Conservation (phyloP, 2,888 invertebrate species). For the Pheosia gnoma region DNA sequence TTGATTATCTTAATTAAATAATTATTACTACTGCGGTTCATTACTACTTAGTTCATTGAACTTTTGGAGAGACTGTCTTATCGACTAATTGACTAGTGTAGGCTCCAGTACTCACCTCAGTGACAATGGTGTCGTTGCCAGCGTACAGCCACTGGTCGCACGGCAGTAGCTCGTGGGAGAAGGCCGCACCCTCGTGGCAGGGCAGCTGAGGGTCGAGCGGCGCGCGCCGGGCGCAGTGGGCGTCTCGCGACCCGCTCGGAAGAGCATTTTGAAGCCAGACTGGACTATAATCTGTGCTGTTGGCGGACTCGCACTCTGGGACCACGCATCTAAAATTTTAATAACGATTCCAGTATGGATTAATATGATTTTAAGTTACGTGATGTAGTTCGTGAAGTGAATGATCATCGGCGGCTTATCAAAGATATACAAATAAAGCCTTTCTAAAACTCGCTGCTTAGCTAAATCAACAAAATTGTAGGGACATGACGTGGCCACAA, state of each 20-base stretch:
- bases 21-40: too few species aligned
- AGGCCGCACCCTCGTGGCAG: conserved; percentile 50
- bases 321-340: conserved; percentile 65
- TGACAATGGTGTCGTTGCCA: conserved; percentile 52
- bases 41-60: too few species aligned
- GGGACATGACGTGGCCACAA: too few species aligned
- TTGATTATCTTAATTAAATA: too few species aligned
- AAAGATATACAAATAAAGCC: too few species aligned
- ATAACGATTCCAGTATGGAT: neutral
- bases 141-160: conserved; percentile 55
- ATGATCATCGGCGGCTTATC: too few species aligned
- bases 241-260: conserved; percentile 44
- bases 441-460: too few species aligned
- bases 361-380: too few species aligned
- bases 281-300: conserved; percentile 60
- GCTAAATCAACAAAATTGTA: too few species aligned
- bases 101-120: conserved; percentile 41
- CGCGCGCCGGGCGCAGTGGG: conserved; percentile 53
- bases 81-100: too few species aligned
- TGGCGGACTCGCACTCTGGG: conserved; percentile 69
- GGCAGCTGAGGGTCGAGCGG: conserved; percentile 43
- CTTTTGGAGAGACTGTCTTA: too few species aligned
- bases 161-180: conserved; percentile 56
- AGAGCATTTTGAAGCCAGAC: conserved; percentile 61
- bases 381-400: too few species aligned